phyloP scores from a whole-genome alignment of 2,797 vertebrate genomes.

The Artibeus jamaicensis region DNA sequence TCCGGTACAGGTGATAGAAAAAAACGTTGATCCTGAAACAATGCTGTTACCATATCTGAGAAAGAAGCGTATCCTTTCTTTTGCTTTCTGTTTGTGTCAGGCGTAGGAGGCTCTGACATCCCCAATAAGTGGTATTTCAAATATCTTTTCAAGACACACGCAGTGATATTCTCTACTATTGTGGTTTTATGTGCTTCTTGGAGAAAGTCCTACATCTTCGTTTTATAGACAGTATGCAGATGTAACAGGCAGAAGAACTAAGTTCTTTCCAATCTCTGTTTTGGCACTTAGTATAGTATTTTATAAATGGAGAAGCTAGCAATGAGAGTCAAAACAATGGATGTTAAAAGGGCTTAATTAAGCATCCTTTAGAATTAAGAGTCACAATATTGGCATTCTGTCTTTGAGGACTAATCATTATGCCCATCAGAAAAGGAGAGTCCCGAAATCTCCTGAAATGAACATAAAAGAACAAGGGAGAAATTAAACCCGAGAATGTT shows the following conservation, averaged over 20 bases:
- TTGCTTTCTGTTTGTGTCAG: neutral
- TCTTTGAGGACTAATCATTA: neutral
- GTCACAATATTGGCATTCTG: neutral
- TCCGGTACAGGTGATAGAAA: slow-evolving; percentile 85
- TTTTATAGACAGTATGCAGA: neutral
- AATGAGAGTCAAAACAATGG: neutral
- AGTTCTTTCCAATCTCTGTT: neutral
- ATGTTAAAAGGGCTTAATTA: neutral
- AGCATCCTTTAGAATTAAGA: slow-evolving; percentile 36
- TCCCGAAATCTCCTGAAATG: neutral
- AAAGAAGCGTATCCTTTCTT: slow-evolving; percentile 87
- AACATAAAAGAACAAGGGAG: neutral
- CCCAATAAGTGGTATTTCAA: neutral
- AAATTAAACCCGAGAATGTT: neutral
- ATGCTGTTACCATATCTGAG: slow-evolving; percentile 89
- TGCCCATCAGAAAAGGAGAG: neutral
- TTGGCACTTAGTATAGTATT: neutral
- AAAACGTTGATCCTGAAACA: slow-evolving; percentile 89
- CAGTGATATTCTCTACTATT: neutral
- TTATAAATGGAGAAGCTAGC: neutral
- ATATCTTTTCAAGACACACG: neutral
- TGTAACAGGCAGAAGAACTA: neutral
- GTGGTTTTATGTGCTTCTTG: neutral
- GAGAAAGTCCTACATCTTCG: neutral
- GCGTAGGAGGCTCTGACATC: neutral